Percentiles rank a stretch among this genome's conserved stretches.
Conservation (phyloP, 1,140 invertebrate species). For the Homarus americanus region DNA sequence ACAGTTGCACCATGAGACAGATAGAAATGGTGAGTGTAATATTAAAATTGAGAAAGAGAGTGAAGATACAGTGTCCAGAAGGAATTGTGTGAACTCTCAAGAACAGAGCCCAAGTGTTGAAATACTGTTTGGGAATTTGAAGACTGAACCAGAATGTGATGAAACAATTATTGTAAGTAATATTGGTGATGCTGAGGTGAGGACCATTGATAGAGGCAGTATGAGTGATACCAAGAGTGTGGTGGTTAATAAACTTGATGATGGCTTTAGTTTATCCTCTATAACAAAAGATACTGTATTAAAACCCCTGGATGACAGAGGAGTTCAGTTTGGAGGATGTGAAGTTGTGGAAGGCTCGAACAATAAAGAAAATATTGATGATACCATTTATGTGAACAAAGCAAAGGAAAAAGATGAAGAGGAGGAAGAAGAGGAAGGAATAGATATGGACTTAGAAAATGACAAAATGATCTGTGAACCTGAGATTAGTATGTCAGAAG, state of each 20-base stretch:
- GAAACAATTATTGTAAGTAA: constrained; percentile 12
- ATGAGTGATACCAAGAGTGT: not conserved
- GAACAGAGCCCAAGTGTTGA: constrained; percentile 29
- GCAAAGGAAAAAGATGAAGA: not conserved
- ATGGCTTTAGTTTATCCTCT: not conserved
- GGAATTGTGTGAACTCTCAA: not conserved
- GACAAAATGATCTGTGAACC: constrained; percentile 23
- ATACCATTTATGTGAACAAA: not conserved
- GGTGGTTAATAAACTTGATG: not conserved
- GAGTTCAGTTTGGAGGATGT: not conserved
- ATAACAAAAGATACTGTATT: not conserved
- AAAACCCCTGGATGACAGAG: not conserved
- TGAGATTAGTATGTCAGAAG: not conserved
- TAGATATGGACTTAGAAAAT: not conserved
- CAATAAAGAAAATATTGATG: constrained; percentile 15
- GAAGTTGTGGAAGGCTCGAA: not conserved
- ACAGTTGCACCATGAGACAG: not conserved
- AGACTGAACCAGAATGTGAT: constrained; percentile 19
- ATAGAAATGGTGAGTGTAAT: not conserved
- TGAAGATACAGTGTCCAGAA: constrained; percentile 1
- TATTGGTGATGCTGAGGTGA: constrained; percentile 15
- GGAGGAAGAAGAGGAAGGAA: constrained; percentile 9
- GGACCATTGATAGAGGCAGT: not conserved
- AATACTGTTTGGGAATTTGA: constrained; percentile 2
- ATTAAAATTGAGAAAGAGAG: constrained; percentile 31